Evolutionary conservation across 2,113 vertebrate species (phyloP).

Genomic region (Malurus melanocephalus): DNA sequence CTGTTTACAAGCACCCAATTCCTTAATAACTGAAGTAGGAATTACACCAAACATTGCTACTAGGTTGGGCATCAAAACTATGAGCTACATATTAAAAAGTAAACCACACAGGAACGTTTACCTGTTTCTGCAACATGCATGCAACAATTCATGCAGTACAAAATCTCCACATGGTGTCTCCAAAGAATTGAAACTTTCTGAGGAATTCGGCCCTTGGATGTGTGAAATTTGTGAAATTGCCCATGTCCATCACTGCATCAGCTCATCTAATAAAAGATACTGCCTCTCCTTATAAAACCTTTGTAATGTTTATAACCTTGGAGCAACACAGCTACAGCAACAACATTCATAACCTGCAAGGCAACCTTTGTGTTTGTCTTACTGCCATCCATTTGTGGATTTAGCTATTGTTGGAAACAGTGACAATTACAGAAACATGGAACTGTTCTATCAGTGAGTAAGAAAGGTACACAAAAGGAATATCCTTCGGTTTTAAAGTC

Average conservation of each 20-base stretch:
- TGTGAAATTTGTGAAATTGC: neutral
- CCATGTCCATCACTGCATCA: neutral
- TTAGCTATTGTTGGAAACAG: neutral
- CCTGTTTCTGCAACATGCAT: neutral
- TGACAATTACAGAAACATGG: neutral
- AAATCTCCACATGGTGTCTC: constrained; percentile 27
- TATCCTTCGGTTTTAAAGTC: neutral
- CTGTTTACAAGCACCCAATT: neutral
- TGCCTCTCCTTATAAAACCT: neutral
- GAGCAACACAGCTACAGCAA: neutral
- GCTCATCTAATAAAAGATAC: neutral
- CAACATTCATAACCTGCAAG: neutral
- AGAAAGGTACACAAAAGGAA: neutral
- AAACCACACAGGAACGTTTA: neutral
- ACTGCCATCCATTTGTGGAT: neutral
- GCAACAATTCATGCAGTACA: neutral
- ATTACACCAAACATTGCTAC: neutral
- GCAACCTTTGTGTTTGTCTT: neutral
- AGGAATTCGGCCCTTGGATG: neutral
- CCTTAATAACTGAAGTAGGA: neutral
- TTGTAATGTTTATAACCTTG: neutral
- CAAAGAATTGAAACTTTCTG: constrained; percentile 27
- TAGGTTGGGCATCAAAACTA: neutral
- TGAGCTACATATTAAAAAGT: neutral
- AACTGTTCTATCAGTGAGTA: neutral